These are phyloP conservation scores for Lepilemur ruficaudatus DNA, from an alignment of 2,797 vertebrate genomes.

Conservation along the genomic window DNA sequence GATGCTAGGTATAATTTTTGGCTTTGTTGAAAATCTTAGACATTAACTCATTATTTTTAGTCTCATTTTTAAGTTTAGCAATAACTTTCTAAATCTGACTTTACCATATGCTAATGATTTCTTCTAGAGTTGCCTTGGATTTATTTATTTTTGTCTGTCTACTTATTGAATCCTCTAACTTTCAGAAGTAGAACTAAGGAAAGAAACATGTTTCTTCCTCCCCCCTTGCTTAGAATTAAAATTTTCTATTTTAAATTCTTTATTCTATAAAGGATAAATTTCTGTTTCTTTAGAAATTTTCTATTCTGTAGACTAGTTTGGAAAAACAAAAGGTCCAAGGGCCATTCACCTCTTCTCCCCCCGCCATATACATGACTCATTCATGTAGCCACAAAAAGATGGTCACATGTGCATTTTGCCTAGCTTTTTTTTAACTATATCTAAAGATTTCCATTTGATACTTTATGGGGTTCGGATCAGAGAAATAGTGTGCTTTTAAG, in stretches of 20 bases:
- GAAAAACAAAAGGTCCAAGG: not conserved
- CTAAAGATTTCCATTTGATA: not conserved
- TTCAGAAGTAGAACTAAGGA: not conserved
- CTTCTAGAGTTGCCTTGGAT: not conserved
- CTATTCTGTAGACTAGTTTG: not conserved
- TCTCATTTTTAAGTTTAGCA: conserved; percentile 27
- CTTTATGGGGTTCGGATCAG: not conserved
- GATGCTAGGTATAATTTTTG: conserved; percentile 15
- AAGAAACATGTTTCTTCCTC: not conserved
- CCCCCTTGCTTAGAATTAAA: not conserved
- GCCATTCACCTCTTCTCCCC: not conserved
- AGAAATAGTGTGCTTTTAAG: not conserved
- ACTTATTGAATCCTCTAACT: not conserved
- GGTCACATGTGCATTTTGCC: not conserved
- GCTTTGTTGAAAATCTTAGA: conserved; percentile 20
- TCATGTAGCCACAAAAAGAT: not conserved
- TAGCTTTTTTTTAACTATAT: not conserved
- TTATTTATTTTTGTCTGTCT: not conserved
- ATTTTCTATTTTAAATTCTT: not conserved
- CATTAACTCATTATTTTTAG: not conserved
- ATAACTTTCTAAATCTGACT: not conserved
- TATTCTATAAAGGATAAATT: not conserved
- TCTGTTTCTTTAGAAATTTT: not conserved
- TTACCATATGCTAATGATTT: conserved; percentile 13
- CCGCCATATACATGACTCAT: not conserved